Conservation (phyloP, 2,113 vertebrate species). For the Otis tarda region DNA sequence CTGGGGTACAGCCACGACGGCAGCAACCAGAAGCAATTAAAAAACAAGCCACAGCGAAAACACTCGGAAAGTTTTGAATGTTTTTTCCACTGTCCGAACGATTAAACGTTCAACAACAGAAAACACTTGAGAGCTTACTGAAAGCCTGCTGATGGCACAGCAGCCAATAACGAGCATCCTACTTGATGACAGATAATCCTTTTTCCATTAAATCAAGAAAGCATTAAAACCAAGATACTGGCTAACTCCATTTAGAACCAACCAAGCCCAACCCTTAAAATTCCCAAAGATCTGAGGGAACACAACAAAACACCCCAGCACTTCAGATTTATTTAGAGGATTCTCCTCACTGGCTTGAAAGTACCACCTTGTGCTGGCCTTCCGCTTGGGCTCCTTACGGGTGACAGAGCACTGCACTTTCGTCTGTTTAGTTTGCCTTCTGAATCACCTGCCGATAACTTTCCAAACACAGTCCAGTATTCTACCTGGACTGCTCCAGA, state of each 20-base stretch:
- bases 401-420: not conserved
- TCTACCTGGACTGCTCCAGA: not conserved
- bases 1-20: not conserved
- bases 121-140: conserved; percentile 42
- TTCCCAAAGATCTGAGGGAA: not conserved
- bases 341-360: not conserved
- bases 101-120: conserved; percentile 35
- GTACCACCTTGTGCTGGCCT: not conserved
- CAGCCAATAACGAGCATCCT: conserved; percentile 22
- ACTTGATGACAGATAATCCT: conserved; percentile 63
- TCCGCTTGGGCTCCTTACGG: not conserved
- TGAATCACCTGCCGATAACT: not conserved
- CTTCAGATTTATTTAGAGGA: not conserved
- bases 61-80: not conserved
- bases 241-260: conserved; percentile 5
- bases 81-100: not conserved
- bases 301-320: not conserved
- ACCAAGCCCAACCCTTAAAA: not conserved
- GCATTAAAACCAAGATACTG: conserved; percentile 30
- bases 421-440: not conserved
- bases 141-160: conserved; percentile 44
- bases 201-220: conserved; percentile 66
- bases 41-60: not conserved
- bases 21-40: not conserved
- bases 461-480: not conserved